A percentile compares a stretch with the other conserved stretches of the same genome.
Evolutionary conservation across 2,797 vertebrate genomes (phyloP).

Genomic region (Micromesistius poutassou): DNA sequence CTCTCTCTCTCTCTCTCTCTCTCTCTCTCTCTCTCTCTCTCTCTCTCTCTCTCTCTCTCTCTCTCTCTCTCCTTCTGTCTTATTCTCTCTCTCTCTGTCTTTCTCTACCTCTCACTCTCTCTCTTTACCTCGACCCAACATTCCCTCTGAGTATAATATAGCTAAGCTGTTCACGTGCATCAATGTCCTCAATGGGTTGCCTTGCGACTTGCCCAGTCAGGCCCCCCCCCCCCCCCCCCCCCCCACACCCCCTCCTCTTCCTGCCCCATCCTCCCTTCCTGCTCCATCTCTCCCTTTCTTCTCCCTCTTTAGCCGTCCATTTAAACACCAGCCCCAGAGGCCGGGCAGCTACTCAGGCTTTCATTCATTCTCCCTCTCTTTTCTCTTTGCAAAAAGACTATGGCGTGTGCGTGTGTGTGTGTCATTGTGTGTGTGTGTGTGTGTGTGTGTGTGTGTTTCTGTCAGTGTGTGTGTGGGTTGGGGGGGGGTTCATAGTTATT

Average conservation of each 20-base stretch:
- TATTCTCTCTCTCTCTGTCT: no score
- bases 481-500: conserved; percentile 80
- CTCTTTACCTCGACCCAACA: conserved; percentile 62
- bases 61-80: conserved; percentile 37
- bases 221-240: conserved; percentile 59
- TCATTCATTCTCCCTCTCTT: no score
- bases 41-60: conserved; percentile 49
- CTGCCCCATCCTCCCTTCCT: conserved; percentile 72
- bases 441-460: no score
- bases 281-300: conserved; percentile 87
- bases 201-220: conserved; percentile 69
- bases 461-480: conserved; percentile 39
- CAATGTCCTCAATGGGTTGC: conserved; percentile 62
- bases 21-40: conserved; percentile 20
- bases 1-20: conserved; percentile 32
- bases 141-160: conserved; percentile 69
- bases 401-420: no score
- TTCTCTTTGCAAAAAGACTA: no score
- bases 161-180: conserved; percentile 77
- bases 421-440: no score
- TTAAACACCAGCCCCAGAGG: conserved; percentile 77
- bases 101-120: conserved; percentile 3
- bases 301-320: conserved; percentile 86
- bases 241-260: conserved; percentile 46
- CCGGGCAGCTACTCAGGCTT: conserved; percentile 71